These are phyloP conservation scores for Scaptodrosophila lebanonensis DNA, from an alignment of 1,140 invertebrate species.

Conservation along the genomic window DNA sequence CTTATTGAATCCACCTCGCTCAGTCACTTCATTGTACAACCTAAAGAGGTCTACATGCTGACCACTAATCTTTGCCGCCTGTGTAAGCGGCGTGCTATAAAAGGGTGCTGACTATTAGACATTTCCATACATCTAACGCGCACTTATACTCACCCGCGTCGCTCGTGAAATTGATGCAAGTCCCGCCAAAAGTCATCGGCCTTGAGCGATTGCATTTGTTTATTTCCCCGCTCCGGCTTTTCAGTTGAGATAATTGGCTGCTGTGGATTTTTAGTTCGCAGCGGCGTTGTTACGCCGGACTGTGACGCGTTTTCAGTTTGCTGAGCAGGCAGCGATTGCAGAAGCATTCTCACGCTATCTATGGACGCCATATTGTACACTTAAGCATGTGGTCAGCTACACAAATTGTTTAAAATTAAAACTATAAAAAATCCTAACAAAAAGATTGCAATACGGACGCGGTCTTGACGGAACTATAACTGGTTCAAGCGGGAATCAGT, in stretches of 20 bases:
- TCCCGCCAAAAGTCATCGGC: constrained; percentile 84
- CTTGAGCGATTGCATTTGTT: constrained; percentile 23
- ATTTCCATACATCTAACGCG: background rate
- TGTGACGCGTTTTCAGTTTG: constrained; percentile 26
- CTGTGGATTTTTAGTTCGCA: constrained; percentile 50
- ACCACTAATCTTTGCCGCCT: constrained; percentile 89
- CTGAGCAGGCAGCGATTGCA: constrained; percentile 48
- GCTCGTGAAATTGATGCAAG: constrained; percentile 89
- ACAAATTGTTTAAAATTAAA: too few relatives aligned
- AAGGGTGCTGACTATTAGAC: background rate
- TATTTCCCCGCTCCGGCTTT: constrained; percentile 12
- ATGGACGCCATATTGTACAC: constrained; percentile 52
- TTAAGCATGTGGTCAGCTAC: too few relatives aligned
- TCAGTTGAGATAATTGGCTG: constrained; percentile 14
- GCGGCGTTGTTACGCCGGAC: constrained; percentile 53
- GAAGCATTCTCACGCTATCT: constrained; percentile 53
- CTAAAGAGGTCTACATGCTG: constrained; percentile 93
- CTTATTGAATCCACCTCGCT: constrained; percentile 94
- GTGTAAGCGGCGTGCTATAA: constrained; percentile 85
- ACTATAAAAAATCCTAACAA: too few relatives aligned
- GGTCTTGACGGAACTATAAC: too few relatives aligned
- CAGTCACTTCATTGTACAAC: constrained; percentile 93
- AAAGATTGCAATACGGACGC: too few relatives aligned
- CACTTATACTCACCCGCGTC: constrained; percentile 89
- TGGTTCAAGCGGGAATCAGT: too few relatives aligned